Evolutionary conservation across 2,888 invertebrate genomes (phyloP).

Genomic region (Blera fallax): DNA sequence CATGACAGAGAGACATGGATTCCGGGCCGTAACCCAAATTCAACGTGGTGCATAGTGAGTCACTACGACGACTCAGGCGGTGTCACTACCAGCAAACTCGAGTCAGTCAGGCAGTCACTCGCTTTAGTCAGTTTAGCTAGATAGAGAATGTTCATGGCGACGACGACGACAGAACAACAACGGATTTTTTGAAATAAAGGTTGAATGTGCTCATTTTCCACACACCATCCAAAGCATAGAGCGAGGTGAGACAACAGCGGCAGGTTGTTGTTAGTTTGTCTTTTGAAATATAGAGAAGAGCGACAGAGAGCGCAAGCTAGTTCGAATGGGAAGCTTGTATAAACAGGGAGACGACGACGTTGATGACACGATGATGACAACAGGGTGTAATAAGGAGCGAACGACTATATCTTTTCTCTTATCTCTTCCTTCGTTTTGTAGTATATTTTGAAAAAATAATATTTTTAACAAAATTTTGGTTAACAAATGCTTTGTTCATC

Average conservation of each 20-base stretch:
- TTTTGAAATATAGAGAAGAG: conserved; percentile 61
- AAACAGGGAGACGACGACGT: conserved; percentile 51
- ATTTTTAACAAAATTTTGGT: conserved; percentile 13
- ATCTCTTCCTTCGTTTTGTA: conserved; percentile 22
- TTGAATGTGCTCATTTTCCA: conserved; percentile 62
- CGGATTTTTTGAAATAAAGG: conserved; percentile 51
- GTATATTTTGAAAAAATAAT: not conserved
- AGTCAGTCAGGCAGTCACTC: conserved; percentile 6
- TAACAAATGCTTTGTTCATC: not conserved
- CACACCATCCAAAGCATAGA: conserved; percentile 34
- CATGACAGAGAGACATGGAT: conserved; percentile 13
- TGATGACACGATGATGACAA: conserved; percentile 13
- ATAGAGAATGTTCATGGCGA: conserved; percentile 22
- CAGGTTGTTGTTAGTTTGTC: conserved; percentile 66
- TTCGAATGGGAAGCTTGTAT: conserved; percentile 65
- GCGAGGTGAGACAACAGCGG: conserved; percentile 22
- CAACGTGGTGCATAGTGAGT: conserved; percentile 46
- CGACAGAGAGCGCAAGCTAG: conserved; percentile 63
- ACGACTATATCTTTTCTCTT: conserved; percentile 31
- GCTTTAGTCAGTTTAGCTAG: conserved; percentile 24
- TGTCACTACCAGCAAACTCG: not conserved
- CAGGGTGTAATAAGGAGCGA: conserved; percentile 66
- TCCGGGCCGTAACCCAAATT: conserved; percentile 48
- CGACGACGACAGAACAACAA: conserved; percentile 4
- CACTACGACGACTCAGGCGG: not conserved